Evolutionary conservation across 2,888 invertebrate genomes (phyloP).

Genomic region (Drosophila hamatofila): DNA sequence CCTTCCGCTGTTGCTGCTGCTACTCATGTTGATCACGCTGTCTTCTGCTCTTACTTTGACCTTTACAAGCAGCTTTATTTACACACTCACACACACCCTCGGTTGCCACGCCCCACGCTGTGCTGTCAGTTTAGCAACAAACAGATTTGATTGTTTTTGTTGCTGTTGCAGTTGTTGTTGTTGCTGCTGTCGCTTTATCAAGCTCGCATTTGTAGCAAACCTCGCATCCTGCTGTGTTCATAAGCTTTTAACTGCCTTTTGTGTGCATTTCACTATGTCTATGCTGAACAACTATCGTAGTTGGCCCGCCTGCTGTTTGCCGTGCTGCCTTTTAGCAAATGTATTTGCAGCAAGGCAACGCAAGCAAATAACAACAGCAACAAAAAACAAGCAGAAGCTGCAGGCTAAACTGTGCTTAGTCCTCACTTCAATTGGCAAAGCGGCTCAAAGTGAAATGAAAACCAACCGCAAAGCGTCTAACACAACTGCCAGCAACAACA

Average conservation of each 20-base stretch:
- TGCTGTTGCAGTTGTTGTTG: conserved; percentile 23
- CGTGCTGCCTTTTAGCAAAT: conserved; percentile 32
- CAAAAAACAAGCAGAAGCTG: conserved; percentile 13
- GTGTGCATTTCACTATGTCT: conserved; percentile 28
- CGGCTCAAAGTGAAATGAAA: conserved; percentile 46
- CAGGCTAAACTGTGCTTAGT: conserved; percentile 44
- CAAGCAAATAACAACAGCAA: conserved; percentile 6
- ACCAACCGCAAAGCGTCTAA: conserved; percentile 37
- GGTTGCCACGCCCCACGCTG: conserved; percentile 43
- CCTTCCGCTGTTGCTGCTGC: neutral
- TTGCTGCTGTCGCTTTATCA: conserved; percentile 33
- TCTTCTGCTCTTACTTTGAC: conserved; percentile 25
- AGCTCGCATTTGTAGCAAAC: conserved; percentile 49
- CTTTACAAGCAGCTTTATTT: conserved; percentile 41
- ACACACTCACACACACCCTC: conserved; percentile 19
- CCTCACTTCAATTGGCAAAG: conserved; percentile 43
- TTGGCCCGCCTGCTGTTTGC: conserved; percentile 3
- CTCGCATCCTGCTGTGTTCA: conserved; percentile 46
- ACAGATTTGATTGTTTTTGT: conserved; percentile 41
- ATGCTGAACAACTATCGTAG: conserved; percentile 4
- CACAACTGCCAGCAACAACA: conserved; percentile 15
- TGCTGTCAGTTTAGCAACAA: conserved; percentile 49
- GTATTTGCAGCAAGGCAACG: conserved; percentile 28
- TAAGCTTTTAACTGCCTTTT: conserved; percentile 71
- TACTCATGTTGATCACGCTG: conserved; percentile 7